Conservation (phyloP, 2,797 vertebrate species). For the Gallinago nigripennis region DNA sequence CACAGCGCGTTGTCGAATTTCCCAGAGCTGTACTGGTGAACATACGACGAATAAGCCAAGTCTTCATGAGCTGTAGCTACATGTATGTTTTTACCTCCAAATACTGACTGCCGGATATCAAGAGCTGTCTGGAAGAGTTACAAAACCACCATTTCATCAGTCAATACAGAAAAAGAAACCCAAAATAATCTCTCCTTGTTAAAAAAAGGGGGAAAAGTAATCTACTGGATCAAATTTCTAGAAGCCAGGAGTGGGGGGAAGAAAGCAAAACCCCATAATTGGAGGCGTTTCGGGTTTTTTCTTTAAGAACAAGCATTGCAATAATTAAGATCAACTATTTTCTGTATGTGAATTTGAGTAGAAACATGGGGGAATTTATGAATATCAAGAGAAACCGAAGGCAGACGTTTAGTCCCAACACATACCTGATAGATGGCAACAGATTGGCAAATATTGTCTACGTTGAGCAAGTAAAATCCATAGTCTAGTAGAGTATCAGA, state of each 20-base stretch:
- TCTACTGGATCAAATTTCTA: neutral
- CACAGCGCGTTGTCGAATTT: constrained; percentile 98
- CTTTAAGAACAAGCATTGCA: neutral
- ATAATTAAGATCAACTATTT: neutral
- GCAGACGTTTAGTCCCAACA: neutral
- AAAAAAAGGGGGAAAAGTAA: neutral
- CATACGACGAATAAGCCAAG: constrained; percentile 96
- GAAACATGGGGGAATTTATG: neutral
- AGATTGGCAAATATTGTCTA: constrained; percentile 99
- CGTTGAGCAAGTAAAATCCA: constrained; percentile 98
- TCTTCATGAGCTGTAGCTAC: constrained; percentile 98
- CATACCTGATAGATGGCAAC: constrained; percentile 98
- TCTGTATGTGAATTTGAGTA: neutral
- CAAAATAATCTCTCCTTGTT: neutral
- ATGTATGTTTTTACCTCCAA: constrained; percentile 98
- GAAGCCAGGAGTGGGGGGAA: neutral
- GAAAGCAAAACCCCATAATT: neutral
- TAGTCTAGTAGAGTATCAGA: constrained; percentile 98
- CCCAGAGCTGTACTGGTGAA: constrained; percentile 99
- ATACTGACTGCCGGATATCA: constrained; percentile 98
- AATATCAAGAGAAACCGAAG: neutral
- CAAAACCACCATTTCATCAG: neutral
- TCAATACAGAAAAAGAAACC: neutral
- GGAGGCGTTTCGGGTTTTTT: fast-evolving
- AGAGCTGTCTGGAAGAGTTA: constrained; percentile 87